These are phyloP conservation scores for Leptinotarsa tumamoca DNA, from an alignment of 2,888 invertebrate species.

Conservation along the genomic window DNA sequence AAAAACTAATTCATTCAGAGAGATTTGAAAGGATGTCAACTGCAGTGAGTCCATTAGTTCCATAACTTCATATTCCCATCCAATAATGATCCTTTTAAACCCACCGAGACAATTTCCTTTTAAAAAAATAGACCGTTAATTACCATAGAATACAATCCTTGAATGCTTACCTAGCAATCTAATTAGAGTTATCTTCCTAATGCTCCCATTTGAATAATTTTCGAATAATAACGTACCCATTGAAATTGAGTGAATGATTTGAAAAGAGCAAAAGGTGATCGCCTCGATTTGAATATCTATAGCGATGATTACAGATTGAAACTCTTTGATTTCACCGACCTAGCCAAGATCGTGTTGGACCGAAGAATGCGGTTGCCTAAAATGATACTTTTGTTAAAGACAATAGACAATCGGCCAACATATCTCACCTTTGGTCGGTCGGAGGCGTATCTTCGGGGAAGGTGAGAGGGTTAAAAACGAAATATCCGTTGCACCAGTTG, in stretches of 20 bases:
- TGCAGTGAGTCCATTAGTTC: too few species aligned
- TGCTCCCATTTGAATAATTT: slow-evolving; percentile 38
- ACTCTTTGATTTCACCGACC: slow-evolving; percentile 40
- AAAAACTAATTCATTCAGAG: too few species aligned
- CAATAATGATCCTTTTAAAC: too few species aligned
- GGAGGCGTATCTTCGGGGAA: slow-evolving; percentile 16
- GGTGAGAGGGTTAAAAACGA: neutral
- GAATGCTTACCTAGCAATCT: slow-evolving; percentile 23
- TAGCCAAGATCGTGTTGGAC: slow-evolving; percentile 25
- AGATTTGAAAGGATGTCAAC: too few species aligned
- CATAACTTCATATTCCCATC: too few species aligned
- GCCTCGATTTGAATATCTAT: slow-evolving; percentile 36
- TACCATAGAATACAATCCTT: neutral
- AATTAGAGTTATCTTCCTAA: slow-evolving; percentile 33
- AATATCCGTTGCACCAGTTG: neutral
- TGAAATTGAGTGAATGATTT: slow-evolving; percentile 32
- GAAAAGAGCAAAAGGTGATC: slow-evolving; percentile 30
- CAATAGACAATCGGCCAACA: slow-evolving; percentile 42
- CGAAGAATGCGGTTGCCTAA: slow-evolving; percentile 43
- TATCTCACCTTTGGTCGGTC: slow-evolving; percentile 31
- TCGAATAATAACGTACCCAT: slow-evolving; percentile 35
- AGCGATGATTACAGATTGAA: slow-evolving; percentile 38
- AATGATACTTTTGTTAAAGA: slow-evolving; percentile 46
- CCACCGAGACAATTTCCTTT: neutral
- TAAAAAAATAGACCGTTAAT: neutral